Percentiles rank a stretch among this genome's conserved stretches.
phyloP scores from a whole-genome alignment of 2,113 vertebrate genomes.

The Arenaria interpres region DNA sequence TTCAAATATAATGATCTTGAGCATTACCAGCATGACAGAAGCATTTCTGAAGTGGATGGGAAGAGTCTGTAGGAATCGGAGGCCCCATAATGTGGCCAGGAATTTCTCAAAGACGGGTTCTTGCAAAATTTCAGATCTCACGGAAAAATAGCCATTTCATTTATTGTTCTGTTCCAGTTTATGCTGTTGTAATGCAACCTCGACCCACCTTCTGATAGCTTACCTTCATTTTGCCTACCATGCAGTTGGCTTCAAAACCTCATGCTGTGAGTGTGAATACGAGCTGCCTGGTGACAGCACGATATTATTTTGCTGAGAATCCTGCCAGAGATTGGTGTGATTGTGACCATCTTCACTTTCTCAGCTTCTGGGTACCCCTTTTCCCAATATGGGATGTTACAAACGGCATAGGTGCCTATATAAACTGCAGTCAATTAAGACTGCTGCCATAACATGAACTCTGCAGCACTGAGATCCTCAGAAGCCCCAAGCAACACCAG shows the following conservation, averaged over 20 bases:
- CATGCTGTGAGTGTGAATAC: not conserved
- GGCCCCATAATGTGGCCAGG: not conserved
- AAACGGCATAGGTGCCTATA: not conserved
- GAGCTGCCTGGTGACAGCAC: not conserved
- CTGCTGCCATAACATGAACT: not conserved
- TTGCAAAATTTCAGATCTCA: not conserved
- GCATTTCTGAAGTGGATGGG: not conserved
- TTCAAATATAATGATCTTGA: not conserved
- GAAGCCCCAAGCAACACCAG: not conserved
- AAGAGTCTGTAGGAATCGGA: not conserved
- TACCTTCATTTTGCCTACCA: not conserved
- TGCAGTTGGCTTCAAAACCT: not conserved
- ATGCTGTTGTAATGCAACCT: fast-evolving
- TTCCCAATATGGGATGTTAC: not conserved
- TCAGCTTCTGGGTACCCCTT: not conserved
- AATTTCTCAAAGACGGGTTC: not conserved
- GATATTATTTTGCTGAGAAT: not conserved
- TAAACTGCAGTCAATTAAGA: not conserved
- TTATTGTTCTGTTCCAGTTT: not conserved
- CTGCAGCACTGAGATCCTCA: not conserved
- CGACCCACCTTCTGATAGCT: not conserved
- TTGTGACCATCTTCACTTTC: not conserved
- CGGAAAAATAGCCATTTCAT: not conserved
- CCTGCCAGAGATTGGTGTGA: not conserved
- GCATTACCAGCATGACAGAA: not conserved